Base-by-base conservation (phyloP, 1,140 invertebrate genomes). In the Cydia strobilella region DNA sequence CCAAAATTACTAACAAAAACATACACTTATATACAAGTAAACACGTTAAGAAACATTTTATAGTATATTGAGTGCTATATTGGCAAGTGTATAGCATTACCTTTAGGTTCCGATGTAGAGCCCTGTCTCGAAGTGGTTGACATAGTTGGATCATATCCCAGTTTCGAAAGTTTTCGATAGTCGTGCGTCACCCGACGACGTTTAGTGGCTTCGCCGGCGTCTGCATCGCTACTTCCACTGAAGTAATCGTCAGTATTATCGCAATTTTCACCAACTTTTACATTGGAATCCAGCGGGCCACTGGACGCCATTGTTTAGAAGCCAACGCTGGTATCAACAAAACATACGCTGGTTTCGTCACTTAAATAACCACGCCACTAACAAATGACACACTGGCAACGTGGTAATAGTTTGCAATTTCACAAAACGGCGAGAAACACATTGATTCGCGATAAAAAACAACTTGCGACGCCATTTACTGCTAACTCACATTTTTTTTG, bases 391-490 rank as follows among this genome's bases (percentile, higher is more conserved):
- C 80, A 81, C 75, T 82, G 82, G 77, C 74, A 82, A 78, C 78
- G 80, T 73, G 59, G 80, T 80, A 76, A 83, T 83, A 80, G 80
- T 83, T 74, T 78, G 80, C 81, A 83, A 84, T 83, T 75, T 81
- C 79, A 79, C 77, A 78, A 75, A 79, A 79, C 79, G 75, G 85
- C 85, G 85, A 87, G 86, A 90, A 91, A 90, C 82, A 90, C 86
- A 88, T 83, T 87, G 82, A 84, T 84, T 84, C 80, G 72, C 82
- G 85, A 86, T 91, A 91, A 91, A 92, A 93, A 93, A 93, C 91
- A 93, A 93, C 86, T 91, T 88, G 86, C 88, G 91, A 93, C 91
- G 91, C 91, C 91, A 93, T 93, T 93, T 93, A 87, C 87, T 74
- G 86, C 86, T 88, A 84, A 85, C 84, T 89, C 82, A 82, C 83